These are phyloP conservation scores for Neelides sp. DNA, from an alignment of 1,140 invertebrate genomes.

Conservation along the genomic window DNA sequence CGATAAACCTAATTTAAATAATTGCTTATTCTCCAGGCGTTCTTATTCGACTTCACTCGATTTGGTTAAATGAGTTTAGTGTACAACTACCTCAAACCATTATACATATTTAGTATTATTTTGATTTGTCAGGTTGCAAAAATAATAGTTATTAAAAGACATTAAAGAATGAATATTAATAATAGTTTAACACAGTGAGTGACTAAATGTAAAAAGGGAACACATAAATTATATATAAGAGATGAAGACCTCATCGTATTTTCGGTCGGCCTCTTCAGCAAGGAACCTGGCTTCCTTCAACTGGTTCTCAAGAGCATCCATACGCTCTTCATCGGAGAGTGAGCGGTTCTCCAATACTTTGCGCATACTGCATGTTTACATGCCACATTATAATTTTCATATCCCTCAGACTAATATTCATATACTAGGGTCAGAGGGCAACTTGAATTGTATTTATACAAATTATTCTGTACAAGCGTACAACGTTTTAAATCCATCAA, in stretches of 20 bases:
- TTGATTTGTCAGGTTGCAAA: not conserved
- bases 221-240: not conserved
- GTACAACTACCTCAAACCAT: too few relatives aligned
- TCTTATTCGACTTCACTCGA: too few relatives aligned
- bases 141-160: not conserved
- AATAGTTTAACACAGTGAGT: not conserved
- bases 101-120: conserved; percentile 4
- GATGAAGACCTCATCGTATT: conserved; percentile 97
- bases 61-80: too few relatives aligned
- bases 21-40: too few relatives aligned
- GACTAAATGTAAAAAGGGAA: not conserved
- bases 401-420: too few relatives aligned
- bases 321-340: conserved; percentile 98
- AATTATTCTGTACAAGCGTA: too few relatives aligned
- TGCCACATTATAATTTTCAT: conserved; percentile 13
- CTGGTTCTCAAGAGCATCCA: conserved; percentile 97
- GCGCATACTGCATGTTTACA: conserved; percentile 63
- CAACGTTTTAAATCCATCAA: too few relatives aligned
- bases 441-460: too few relatives aligned
- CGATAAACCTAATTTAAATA: too few relatives aligned
- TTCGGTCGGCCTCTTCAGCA: conserved; percentile 99
- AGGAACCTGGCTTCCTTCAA: conserved; percentile 98
- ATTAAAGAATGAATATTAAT: not conserved
- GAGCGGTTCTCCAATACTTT: conserved; percentile 99
- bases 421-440: too few relatives aligned